These are phyloP conservation scores for Chelidonichthys spinosus DNA, from an alignment of 2,797 vertebrate species.

Conservation along the genomic window DNA sequence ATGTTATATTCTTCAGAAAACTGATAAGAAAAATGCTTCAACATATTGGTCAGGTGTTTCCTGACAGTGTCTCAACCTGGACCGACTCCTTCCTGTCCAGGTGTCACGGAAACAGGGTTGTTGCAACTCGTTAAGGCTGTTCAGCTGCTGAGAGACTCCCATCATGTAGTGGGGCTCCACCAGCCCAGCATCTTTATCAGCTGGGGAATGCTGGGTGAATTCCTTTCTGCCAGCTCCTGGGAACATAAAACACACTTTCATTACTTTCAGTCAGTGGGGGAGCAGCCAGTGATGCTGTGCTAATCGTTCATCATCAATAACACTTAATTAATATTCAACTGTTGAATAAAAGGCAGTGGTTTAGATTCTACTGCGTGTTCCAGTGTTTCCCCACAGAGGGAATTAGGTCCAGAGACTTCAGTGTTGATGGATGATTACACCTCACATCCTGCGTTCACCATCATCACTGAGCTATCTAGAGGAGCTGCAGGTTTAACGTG, in stretches of 20 bases:
- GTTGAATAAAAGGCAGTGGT: not conserved
- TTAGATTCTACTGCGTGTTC: not conserved
- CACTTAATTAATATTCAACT: not conserved
- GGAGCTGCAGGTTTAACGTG: not conserved
- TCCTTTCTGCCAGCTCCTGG: conserved; percentile 63
- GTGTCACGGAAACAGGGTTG: conserved; percentile 17
- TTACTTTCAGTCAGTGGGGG: not conserved
- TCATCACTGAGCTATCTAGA: not conserved
- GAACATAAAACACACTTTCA: conserved; percentile 44
- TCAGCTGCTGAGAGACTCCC: conserved; percentile 42
- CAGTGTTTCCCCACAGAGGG: not conserved
- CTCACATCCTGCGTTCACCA: not conserved
- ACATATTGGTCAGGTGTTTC: not conserved
- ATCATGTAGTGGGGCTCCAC: conserved; percentile 29
- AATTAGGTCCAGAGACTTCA: not conserved
- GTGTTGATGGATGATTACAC: not conserved
- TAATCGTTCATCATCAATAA: conserved; percentile 3
- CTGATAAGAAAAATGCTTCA: too few species aligned
- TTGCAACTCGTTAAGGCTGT: conserved; percentile 26
- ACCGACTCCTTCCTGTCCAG: not conserved
- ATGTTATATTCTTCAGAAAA: too few species aligned
- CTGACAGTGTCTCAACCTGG: not conserved
- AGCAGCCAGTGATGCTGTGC: not conserved
- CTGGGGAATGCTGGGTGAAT: conserved; percentile 65
- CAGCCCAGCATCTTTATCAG: conserved; percentile 54